A percentile compares a stretch with the other conserved stretches of the same genome.
phyloP scores from a whole-genome alignment of 2,888 invertebrate genomes.

The Netelia fuscicornis region DNA sequence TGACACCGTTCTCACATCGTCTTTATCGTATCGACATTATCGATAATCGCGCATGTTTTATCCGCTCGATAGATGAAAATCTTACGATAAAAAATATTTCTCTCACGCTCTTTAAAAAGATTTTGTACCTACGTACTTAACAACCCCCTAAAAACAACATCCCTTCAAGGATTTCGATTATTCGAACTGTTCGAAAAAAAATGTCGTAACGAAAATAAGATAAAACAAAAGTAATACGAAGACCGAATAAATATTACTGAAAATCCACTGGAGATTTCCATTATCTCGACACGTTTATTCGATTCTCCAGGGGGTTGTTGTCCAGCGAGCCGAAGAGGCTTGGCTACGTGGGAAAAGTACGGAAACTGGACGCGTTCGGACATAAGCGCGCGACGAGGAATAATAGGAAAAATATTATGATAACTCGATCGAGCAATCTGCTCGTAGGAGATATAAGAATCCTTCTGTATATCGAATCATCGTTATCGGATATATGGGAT shows the following conservation, averaged over 20 bases:
- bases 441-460: slow-evolving; percentile 44
- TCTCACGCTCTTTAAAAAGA: slow-evolving; percentile 50
- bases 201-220: not conserved
- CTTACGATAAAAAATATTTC: slow-evolving; percentile 46
- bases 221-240: slow-evolving; percentile 19
- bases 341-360: slow-evolving; percentile 71
- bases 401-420: slow-evolving; percentile 84
- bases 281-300: slow-evolving; percentile 74
- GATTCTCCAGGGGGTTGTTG: slow-evolving; percentile 67
- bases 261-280: slow-evolving; percentile 12
- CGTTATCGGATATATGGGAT: slow-evolving; percentile 83
- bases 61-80: slow-evolving; percentile 37
- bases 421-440: slow-evolving; percentile 82
- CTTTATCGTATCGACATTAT: slow-evolving; percentile 50
- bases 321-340: slow-evolving; percentile 48
- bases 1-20: slow-evolving; percentile 22
- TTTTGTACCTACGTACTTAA: slow-evolving; percentile 24
- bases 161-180: not conserved
- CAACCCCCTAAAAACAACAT: not conserved
- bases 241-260: slow-evolving; percentile 16
- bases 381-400: slow-evolving; percentile 53
- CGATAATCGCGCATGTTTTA: slow-evolving; percentile 47
- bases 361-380: slow-evolving; percentile 35
- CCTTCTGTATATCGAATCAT: slow-evolving; percentile 82
- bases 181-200: not conserved